A percentile compares a stretch with the other conserved stretches of the same genome.
Evolutionary conservation across 1,140 invertebrate genomes (phyloP).

Genomic region (Drosophila sechellia): DNA sequence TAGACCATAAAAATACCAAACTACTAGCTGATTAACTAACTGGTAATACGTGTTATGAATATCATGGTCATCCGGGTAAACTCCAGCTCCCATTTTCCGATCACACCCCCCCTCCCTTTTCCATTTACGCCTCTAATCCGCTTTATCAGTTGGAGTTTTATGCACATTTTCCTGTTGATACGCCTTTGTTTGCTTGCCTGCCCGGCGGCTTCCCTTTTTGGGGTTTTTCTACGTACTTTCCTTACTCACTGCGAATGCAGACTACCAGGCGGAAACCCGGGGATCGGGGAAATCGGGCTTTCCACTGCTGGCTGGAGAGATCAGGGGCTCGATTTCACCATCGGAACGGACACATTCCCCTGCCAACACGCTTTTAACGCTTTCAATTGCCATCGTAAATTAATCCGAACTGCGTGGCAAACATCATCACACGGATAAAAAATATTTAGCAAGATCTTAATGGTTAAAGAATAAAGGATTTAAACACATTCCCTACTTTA

Average conservation of each 20-base stretch:
- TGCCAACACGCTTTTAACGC: slow-evolving; percentile 46
- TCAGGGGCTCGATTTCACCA: slow-evolving; percentile 17
- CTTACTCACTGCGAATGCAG: slow-evolving; percentile 55
- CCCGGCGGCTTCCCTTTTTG: slow-evolving; percentile 13
- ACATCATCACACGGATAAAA: slow-evolving; percentile 38
- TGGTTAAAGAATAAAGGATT: too few relatives aligned
- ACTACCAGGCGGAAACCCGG: slow-evolving; percentile 5
- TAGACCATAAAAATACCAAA: slow-evolving; percentile 53
- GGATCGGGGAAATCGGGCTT: slow-evolving; percentile 1
- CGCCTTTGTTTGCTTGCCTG: slow-evolving; percentile 47
- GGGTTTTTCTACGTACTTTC: slow-evolving; percentile 36
- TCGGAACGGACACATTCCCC: slow-evolving; percentile 12
- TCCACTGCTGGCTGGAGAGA: not conserved
- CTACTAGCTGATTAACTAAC: slow-evolving; percentile 63
- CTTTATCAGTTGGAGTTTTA: slow-evolving; percentile 67
- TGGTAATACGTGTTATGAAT: slow-evolving; percentile 24
- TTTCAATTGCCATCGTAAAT: slow-evolving; percentile 83
- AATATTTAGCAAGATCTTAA: not conserved
- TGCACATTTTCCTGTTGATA: slow-evolving; percentile 75
- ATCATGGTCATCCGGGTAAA: slow-evolving; percentile 49
- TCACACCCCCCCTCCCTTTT: not conserved
- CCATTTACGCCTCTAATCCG: slow-evolving; percentile 56
- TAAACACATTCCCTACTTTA: too few relatives aligned
- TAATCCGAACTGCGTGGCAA: slow-evolving; percentile 75
- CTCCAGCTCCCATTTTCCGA: slow-evolving; percentile 17